Evolutionary conservation across 2,888 invertebrate genomes (phyloP).

Genomic region (Amphipoea lucens): DNA sequence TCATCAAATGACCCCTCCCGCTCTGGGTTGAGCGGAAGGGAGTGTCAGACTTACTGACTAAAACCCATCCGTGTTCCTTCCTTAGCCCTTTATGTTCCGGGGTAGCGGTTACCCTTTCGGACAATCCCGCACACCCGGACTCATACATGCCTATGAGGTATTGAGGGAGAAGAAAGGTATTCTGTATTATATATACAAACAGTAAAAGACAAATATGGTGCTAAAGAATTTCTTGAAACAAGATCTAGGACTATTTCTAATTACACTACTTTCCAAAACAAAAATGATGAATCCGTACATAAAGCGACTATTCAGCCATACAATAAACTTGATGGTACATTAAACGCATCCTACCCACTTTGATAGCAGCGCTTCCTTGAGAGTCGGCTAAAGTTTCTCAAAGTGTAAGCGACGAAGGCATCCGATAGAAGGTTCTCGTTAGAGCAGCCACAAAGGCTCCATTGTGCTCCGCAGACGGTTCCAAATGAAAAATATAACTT

Average conservation of each 20-base stretch:
- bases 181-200: not conserved
- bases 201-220: not conserved
- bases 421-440: constrained; percentile 71
- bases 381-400: constrained; percentile 69
- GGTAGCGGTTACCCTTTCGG: no score
- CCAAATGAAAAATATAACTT: constrained; percentile 70
- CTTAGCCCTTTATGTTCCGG: no score
- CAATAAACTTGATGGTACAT: constrained; percentile 61
- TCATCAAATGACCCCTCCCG: no score
- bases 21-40: no score
- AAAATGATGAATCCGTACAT: constrained; percentile 13
- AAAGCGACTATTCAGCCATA: constrained; percentile 30
- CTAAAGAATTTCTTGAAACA: no score
- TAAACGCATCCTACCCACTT: constrained; percentile 62
- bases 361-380: constrained; percentile 60
- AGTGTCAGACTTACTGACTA: no score
- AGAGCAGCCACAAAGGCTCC: constrained; percentile 66
- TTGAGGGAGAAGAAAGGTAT: not conserved
- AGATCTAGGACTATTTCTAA: not conserved
- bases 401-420: constrained; percentile 69
- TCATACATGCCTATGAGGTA: no score
- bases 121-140: no score
- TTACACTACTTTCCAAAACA: not conserved
- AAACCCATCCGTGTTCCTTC: no score
- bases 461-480: constrained; percentile 68